Percentiles rank a stretch among this genome's conserved stretches.
Conservation (phyloP, 2,888 invertebrate species). For the Caprella mutica region DNA sequence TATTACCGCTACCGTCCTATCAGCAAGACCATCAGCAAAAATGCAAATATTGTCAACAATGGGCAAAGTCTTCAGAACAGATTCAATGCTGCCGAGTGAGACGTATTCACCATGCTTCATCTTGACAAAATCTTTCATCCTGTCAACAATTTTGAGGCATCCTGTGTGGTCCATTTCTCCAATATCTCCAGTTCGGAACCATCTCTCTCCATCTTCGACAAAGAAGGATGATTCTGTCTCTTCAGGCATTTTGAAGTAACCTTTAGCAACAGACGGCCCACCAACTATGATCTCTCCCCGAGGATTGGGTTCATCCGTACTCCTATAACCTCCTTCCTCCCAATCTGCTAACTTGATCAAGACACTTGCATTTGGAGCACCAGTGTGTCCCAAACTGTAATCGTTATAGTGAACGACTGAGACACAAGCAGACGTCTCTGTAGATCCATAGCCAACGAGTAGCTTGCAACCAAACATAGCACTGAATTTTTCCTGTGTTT, state of each 20-base stretch:
- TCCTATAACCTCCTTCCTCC: slow-evolving; percentile 85
- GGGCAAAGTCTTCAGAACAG: slow-evolving; percentile 56
- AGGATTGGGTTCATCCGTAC: slow-evolving; percentile 72
- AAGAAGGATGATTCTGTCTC: slow-evolving; percentile 84
- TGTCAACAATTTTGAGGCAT: slow-evolving; percentile 81
- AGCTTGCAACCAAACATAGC: slow-evolving; percentile 81
- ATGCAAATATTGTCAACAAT: slow-evolving; percentile 95
- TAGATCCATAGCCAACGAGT: slow-evolving; percentile 89
- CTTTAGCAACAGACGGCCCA: slow-evolving; percentile 56
- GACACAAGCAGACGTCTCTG: slow-evolving; percentile 94
- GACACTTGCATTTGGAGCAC: slow-evolving; percentile 71
- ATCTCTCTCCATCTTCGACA: slow-evolving; percentile 63
- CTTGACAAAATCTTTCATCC: slow-evolving; percentile 50
- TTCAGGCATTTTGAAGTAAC: slow-evolving; percentile 81
- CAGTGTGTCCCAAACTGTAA: slow-evolving; percentile 70
- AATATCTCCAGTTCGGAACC: slow-evolving; percentile 96
- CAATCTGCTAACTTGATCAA: slow-evolving; percentile 80
- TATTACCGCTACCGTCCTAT: slow-evolving; percentile 76
- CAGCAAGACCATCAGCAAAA: slow-evolving; percentile 77
- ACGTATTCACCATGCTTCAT: slow-evolving; percentile 49
- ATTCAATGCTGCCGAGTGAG: slow-evolving; percentile 46
- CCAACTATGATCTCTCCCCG: slow-evolving; percentile 70
- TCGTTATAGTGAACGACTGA: slow-evolving; percentile 46
- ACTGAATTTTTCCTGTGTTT: slow-evolving; percentile 87
- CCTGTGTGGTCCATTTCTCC: slow-evolving; percentile 89